Base-by-base conservation (phyloP, 2,797 vertebrate species). In the Sebastolobus alascanus region DNA sequence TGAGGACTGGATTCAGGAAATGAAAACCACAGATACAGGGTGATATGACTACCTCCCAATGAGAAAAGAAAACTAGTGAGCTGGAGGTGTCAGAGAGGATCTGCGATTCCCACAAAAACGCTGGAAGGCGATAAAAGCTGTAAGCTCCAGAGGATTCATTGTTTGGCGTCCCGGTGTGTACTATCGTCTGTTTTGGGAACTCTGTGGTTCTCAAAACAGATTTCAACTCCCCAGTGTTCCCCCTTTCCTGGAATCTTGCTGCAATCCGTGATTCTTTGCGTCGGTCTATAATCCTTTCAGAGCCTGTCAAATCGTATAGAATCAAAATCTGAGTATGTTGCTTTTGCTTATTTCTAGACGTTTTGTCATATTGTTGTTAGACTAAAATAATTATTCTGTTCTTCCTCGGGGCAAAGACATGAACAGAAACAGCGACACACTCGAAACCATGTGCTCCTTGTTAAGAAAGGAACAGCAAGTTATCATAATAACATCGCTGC, bases 131-230 rank as follows among this genome's bases (percentile, higher is more conserved):
- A 82, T 84, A 75, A 93, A 86, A 83, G 70, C 43, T 38, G 71
- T 8, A 40, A 33, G 71, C 80, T 89, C 55, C 70, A 60, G 76
- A 70, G 65, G 55, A 70, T 80, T 55, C 38, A 50, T 89, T 89
- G 78, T 92, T 89, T 91, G 89, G 84, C 79, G 72, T 80, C 71
- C 18, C 2, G 1, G 37, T 38, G 70, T 27, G 58, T 72, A 61
- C 81, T 87, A 93, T 93, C 85, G 52, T 20, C 80, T 93, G 90
- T 92, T 94, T 91, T 93, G 87, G 86, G 88, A 93, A 92, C 87
- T 88, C 80, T 71, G 63, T 73, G 82, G 37, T 73, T 89, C 77
- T 79, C 75, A 83, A 88, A 91, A 92, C 87, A 92, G 68, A 90
- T 80, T 69, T 79, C 38, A 79, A 77, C 56, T 77, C 71, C 66